These are phyloP conservation scores for Dasyornis broadbenti DNA, from an alignment of 2,113 vertebrate genomes.

Conservation along the genomic window DNA sequence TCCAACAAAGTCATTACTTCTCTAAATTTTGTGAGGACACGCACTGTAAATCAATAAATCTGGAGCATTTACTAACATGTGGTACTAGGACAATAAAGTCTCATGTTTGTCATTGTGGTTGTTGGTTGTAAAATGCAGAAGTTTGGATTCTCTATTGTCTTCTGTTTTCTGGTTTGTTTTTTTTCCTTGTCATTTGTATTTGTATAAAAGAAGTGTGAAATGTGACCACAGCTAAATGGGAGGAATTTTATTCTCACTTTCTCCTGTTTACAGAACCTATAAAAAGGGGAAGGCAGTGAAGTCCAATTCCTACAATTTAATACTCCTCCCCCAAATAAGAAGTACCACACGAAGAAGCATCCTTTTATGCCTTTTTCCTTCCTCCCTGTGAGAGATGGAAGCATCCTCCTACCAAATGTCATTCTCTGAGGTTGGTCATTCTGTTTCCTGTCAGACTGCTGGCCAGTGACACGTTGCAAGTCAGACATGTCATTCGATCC, in stretches of 20 bases:
- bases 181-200: not conserved
- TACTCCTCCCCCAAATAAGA: not conserved
- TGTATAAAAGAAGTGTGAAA: conserved; percentile 39
- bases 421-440: not conserved
- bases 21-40: not conserved
- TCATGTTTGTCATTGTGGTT: conserved; percentile 35
- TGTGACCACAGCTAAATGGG: conserved; percentile 17
- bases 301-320: not conserved
- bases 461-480: not conserved
- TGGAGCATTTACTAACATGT: not conserved
- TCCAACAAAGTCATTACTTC: not conserved
- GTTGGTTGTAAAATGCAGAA: conserved; percentile 25
- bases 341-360: not conserved
- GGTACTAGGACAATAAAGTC: conserved; percentile 25
- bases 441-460: not conserved
- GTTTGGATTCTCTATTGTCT: conserved; percentile 31
- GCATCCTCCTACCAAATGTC: not conserved
- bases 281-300: not conserved
- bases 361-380: not conserved
- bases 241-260: conserved; percentile 46
- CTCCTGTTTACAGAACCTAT: not conserved
- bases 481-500: not conserved
- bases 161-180: not conserved
- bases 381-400: not conserved
- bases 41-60: conserved; percentile 14